Base-by-base conservation (phyloP, 1,140 invertebrate genomes). In the Neoseiulus cucumeris region DNA sequence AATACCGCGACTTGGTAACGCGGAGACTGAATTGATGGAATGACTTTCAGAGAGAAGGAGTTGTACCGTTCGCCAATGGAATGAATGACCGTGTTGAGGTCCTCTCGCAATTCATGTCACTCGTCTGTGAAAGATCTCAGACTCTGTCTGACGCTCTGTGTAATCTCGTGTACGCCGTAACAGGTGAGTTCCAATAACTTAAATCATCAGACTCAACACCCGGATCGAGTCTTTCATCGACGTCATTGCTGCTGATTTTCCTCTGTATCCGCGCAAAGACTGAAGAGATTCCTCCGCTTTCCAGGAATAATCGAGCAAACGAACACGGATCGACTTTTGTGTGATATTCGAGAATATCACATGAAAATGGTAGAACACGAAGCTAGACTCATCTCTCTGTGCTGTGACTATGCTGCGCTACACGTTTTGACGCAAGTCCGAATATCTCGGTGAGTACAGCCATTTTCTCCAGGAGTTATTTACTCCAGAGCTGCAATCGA, bases 331-430 rank as follows among this genome's bases (percentile, higher is more conserved):
- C 25, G 51, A 25, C 51, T 59, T n/a, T 59, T 59, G 51, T 59
- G 51, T 33, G 51, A 59, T 25, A 59, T 59, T 25, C 51, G 51
- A 25, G 51, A 59, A 33, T 59, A 59, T 59, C 51, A 59, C 33
- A 59, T 59, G 51, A 59, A 59, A 33, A 59, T 59, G 51, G 51
- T 59, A 12, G 51, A 59, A 25, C 51, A 59, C 22, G 51, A 59
- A 25, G 51, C 51, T 25, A 59, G 51, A 59, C 51, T 59, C 14
- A 59, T 59, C 25, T 59, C 51, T 25, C 22, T 59, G 17, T 59
- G 51, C 22, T 59, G 25, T 25, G 51, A 59, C 22, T 59, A 59
- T 33, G 51, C 51, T 17, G 51, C 51, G 17, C 33, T 59, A 25
- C 51, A 59, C 22, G 51, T 59, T 14, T 33, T 59, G 22, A 59